These are phyloP conservation scores for Latrodectus elegans DNA, from an alignment of 2,888 invertebrate species.

Conservation along the genomic window DNA sequence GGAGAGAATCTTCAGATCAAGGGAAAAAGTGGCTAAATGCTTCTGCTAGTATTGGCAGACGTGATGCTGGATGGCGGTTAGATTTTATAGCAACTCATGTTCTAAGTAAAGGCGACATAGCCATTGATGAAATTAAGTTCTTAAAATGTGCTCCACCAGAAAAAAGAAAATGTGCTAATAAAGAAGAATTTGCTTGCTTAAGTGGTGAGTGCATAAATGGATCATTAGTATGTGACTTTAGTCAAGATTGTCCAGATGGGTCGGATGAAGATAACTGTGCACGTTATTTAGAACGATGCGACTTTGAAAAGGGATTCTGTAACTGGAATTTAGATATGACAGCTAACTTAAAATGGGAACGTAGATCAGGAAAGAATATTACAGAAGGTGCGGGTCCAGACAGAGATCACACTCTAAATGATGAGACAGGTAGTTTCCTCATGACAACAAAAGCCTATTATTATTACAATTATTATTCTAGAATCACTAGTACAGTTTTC, in stretches of 20 bases:
- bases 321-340: slow-evolving; percentile 30
- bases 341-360: slow-evolving; percentile 30
- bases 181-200: slow-evolving; percentile 55
- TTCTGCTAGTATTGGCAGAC: slow-evolving; percentile 51
- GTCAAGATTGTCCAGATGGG: slow-evolving; percentile 59
- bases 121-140: slow-evolving; percentile 64
- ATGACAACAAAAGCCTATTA: slow-evolving; percentile 1
- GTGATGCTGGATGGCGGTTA: slow-evolving; percentile 57
- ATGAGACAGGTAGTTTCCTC: slow-evolving; percentile 56
- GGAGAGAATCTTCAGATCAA: slow-evolving; percentile 45
- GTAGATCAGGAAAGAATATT: slow-evolving; percentile 41
- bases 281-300: slow-evolving; percentile 61
- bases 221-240: slow-evolving; percentile 61
- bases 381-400: slow-evolving; percentile 53
- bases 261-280: slow-evolving; percentile 67
- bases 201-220: slow-evolving; percentile 57
- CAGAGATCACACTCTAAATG: slow-evolving; percentile 65
- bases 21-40: slow-evolving; percentile 55
- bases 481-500: slow-evolving; percentile 60
- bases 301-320: slow-evolving; percentile 65
- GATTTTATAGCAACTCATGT: slow-evolving; percentile 63
- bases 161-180: slow-evolving; percentile 41
- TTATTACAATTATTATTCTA: slow-evolving; percentile 1
- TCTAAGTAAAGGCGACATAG: slow-evolving; percentile 52
- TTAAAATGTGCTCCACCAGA: slow-evolving; percentile 61